phyloP scores from a whole-genome alignment of 35 echinoderm and acorn worm species.

The Patiria miniata region DNA sequence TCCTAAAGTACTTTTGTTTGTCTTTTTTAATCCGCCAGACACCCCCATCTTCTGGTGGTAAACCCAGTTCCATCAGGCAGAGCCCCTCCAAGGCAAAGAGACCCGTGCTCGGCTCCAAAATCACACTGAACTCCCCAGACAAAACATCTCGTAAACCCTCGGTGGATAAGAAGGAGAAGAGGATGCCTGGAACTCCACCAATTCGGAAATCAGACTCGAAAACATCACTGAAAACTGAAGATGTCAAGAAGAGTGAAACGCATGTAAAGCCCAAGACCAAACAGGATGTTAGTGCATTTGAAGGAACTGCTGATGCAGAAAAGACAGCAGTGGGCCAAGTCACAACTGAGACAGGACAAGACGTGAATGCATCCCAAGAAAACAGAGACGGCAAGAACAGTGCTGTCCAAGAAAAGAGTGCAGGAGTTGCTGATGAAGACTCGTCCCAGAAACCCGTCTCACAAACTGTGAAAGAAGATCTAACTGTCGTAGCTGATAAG shows the following conservation, averaged over 20 bases:
- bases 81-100: not conserved
- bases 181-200: not conserved
- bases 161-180: not conserved
- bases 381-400: too few species aligned
- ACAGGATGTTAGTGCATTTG: not conserved
- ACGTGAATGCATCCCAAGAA: not conserved
- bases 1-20: too few species aligned
- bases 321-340: not conserved
- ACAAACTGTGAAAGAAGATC: too few species aligned
- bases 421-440: too few species aligned
- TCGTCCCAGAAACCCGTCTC: too few species aligned
- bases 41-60: not conserved
- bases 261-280: too few species aligned
- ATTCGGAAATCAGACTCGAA: too few species aligned
- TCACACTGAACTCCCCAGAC: not conserved
- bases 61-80: not conserved
- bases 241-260: too few species aligned
- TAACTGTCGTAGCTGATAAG: not conserved
- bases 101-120: not conserved
- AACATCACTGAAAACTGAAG: too few species aligned
- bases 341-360: not conserved
- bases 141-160: not conserved
- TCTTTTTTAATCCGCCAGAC: too few species aligned
- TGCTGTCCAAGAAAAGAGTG: too few species aligned
- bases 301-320: not conserved